These are phyloP conservation scores for Isichthys henryi DNA, from an alignment of 2,113 vertebrate species.

Conservation along the genomic window DNA sequence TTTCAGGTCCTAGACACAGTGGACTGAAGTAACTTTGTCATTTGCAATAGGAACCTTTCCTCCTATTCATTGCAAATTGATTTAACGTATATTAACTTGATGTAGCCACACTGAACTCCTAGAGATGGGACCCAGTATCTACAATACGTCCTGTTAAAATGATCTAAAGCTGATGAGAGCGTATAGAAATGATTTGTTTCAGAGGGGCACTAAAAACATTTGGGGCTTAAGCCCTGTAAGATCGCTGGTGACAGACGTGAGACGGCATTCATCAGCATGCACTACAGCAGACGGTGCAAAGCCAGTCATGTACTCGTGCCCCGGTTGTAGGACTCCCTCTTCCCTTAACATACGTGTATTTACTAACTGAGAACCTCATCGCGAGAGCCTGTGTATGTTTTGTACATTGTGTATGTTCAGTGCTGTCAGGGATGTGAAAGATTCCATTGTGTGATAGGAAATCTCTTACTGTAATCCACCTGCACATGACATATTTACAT, in stretches of 20 bases:
- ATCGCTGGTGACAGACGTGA: not conserved
- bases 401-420: not conserved
- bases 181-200: not conserved
- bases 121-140: not conserved
- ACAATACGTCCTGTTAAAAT: not conserved
- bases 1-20: not conserved
- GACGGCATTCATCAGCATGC: not conserved
- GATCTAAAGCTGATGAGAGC: not conserved
- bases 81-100: not conserved
- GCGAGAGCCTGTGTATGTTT: not conserved
- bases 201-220: not conserved
- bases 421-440: not conserved
- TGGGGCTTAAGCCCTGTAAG: not conserved
- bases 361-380: not conserved
- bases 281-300: not conserved
- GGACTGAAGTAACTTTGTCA: not conserved
- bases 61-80: not conserved
- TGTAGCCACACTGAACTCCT: not conserved
- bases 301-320: not conserved
- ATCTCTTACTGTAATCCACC: not conserved
- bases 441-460: not conserved
- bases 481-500: not conserved
- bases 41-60: not conserved
- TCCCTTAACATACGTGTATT: not conserved
- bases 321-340: not conserved